These are phyloP conservation scores for Pantherophis alleghaniensis DNA, from an alignment of 2,797 vertebrate species.

Conservation along the genomic window DNA sequence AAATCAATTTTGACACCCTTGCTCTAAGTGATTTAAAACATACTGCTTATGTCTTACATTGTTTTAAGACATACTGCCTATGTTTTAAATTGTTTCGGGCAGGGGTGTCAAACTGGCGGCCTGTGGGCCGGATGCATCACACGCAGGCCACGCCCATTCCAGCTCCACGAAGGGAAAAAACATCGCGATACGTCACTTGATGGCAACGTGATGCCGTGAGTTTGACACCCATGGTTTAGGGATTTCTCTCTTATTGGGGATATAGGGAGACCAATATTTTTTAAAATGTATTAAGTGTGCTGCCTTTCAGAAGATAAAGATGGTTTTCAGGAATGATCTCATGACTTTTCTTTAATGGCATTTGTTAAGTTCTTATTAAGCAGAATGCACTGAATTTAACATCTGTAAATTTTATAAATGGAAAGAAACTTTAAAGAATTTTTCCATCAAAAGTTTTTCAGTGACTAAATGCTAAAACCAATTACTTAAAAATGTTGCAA, in stretches of 20 bases:
- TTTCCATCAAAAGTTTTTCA: neutral
- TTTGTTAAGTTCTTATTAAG: neutral
- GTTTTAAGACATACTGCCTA: no score
- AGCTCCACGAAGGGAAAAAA: no score
- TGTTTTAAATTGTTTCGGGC: no score
- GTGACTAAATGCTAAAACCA: neutral
- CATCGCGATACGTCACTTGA: no score
- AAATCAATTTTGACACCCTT: no score
- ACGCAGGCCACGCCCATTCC: no score
- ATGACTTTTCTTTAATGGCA: neutral
- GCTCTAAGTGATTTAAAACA: no score
- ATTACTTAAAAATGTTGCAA: neutral
- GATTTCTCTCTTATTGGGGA: neutral
- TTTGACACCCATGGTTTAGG: neutral
- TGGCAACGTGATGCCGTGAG: no score
- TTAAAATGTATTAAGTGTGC: neutral
- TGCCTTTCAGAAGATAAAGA: neutral
- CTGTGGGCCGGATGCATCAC: rapidly evolving
- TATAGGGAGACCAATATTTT: neutral
- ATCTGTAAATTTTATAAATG: neutral
- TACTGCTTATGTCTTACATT: no score
- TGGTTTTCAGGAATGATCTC: neutral
- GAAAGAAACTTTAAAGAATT: neutral
- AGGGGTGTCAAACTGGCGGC: no score
- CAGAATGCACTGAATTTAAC: neutral